Conservation (phyloP, 2,113 vertebrate species). For the Chaenocephalus aceratus region DNA sequence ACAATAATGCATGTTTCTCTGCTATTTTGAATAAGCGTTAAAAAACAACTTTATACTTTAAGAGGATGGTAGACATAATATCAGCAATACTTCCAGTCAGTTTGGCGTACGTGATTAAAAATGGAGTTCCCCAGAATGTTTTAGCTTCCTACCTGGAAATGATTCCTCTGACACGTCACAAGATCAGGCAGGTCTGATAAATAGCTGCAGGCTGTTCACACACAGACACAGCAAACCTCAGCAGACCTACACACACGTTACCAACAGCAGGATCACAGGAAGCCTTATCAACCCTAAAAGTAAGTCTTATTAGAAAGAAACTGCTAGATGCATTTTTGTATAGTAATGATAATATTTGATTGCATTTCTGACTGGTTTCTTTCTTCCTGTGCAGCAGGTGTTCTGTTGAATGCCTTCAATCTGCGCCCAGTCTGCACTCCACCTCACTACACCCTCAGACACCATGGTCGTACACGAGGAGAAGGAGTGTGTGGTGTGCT, state of each 20-base stretch:
- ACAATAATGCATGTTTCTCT: too few species aligned
- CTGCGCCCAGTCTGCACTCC: too few species aligned
- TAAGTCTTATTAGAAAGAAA: slow-evolving; percentile 16
- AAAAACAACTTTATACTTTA: too few species aligned
- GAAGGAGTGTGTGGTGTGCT: slow-evolving; percentile 65
- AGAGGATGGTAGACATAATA: too few species aligned
- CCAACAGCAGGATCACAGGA: neutral
- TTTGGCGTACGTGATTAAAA: too few species aligned
- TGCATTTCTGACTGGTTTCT: neutral
- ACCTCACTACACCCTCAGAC: neutral
- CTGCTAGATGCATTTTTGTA: too few species aligned
- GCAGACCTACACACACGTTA: neutral
- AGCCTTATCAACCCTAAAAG: neutral
- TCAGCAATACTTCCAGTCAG: too few species aligned
- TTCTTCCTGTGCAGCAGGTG: neutral
- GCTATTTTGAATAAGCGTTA: too few species aligned
- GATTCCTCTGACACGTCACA: fast-evolving
- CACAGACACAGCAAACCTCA: neutral
- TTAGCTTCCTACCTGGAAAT: neutral
- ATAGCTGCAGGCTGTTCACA: fast-evolving
- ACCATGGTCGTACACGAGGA: slow-evolving; percentile 19
- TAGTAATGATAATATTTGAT: too few species aligned
- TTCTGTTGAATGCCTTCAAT: neutral
- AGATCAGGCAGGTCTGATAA: too few species aligned
- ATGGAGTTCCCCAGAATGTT: neutral